A percentile compares a stretch with the other conserved stretches of the same genome.
Conservation (phyloP, 2,888 invertebrate genomes). For the Hyalella azteca region DNA sequence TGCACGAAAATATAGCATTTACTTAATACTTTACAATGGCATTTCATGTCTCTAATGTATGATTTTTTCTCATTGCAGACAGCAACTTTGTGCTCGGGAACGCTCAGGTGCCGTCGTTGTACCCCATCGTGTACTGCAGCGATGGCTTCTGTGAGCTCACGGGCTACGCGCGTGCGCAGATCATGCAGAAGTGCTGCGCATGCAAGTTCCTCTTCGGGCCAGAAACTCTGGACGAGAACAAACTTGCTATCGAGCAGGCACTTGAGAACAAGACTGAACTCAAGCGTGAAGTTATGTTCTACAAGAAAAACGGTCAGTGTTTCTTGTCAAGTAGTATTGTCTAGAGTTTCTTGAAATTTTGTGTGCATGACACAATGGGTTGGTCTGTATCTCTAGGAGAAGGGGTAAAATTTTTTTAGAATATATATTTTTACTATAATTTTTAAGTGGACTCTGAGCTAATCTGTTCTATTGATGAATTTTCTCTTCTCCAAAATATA, state of each 20-base stretch:
- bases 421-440: no score
- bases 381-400: no score
- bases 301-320: slow-evolving; percentile 88
- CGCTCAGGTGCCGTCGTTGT: slow-evolving; percentile 83
- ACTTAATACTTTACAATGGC: no score
- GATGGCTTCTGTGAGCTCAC: slow-evolving; percentile 97
- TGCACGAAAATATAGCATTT: no score
- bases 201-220: slow-evolving; percentile 93
- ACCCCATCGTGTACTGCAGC: slow-evolving; percentile 95
- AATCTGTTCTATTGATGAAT: no score
- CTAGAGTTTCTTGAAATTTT: no score
- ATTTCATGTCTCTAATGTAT: neutral
- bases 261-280: slow-evolving; percentile 89
- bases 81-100: slow-evolving; percentile 96
- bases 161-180: slow-evolving; percentile 89
- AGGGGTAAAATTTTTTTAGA: no score
- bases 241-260: slow-evolving; percentile 85
- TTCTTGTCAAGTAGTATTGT: no score
- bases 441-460: no score
- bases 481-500: no score
- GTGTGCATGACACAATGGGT: no score
- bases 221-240: slow-evolving; percentile 87
- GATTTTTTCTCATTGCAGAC: slow-evolving; percentile 69
- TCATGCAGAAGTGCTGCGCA: slow-evolving; percentile 95
- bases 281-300: slow-evolving; percentile 91